phyloP scores from a whole-genome alignment of 2,113 vertebrate genomes.

The Periophthalmodon schlosseri region DNA sequence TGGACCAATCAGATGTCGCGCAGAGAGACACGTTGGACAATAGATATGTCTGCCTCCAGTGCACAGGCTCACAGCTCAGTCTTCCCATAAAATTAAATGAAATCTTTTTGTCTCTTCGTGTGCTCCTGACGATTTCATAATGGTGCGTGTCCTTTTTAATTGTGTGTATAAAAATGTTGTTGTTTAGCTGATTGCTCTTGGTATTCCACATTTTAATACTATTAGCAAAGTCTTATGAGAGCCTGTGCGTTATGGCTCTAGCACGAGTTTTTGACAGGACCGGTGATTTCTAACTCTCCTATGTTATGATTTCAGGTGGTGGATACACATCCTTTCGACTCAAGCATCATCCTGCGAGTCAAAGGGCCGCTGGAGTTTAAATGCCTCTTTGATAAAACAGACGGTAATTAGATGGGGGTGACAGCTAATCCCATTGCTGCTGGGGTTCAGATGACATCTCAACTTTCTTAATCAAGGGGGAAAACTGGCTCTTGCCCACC shows the following conservation, averaged over 20 bases:
- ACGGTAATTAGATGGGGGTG: constrained; percentile 39
- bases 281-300: not conserved
- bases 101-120: not conserved
- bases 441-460: no score
- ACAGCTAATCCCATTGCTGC: no score
- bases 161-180: not conserved
- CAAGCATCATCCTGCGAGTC: constrained; percentile 47
- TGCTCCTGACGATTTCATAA: constrained; percentile 1
- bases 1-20: constrained; percentile 43
- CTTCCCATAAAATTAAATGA: no score
- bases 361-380: constrained; percentile 63
- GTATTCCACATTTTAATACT: not conserved
- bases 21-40: constrained; percentile 59
- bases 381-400: constrained; percentile 61
- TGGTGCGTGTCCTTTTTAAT: constrained; percentile 40
- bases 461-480: no score
- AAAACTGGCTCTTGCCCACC: no score
- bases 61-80: not conserved
- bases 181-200: not conserved
- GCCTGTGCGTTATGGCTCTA: not conserved
- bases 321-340: constrained; percentile 3
- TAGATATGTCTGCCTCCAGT: constrained; percentile 48
- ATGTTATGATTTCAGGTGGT: constrained; percentile 43
- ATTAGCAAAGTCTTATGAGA: not conserved
- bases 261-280: not conserved